Base-by-base conservation (phyloP, 2,113 vertebrate species). In the Haemorhous mexicanus region DNA sequence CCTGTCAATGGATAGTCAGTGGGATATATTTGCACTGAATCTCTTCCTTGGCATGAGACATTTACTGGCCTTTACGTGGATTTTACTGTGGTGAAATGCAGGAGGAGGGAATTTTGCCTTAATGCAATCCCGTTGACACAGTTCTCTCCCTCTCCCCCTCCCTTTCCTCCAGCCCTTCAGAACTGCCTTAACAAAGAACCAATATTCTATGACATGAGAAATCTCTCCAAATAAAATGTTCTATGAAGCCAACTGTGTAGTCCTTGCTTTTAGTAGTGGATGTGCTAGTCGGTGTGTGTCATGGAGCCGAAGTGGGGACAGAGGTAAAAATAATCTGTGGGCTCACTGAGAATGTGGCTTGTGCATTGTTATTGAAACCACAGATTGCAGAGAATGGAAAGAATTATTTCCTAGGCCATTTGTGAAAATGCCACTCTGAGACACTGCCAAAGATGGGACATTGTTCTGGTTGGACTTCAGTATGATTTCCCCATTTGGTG, bases 191-290 rank as follows among this genome's bases (percentile, higher is more conserved):
- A 97, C 62, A 47, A 87, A 87, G 81, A 97, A 92, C 69, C 59
- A 90, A 79, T 93, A 93, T 84, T 92, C 67, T 87, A 9, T 47
- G n/a, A 92, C 4, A 7, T 76, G 46, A 66, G 22, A 90, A 43
- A 15, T 75, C 9, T 94, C 90, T 97, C 69, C 68, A 89, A 98
- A 97, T 98, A 98, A 97, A 98, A 66, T 61, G 61, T 95, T 96
- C 93, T 89, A 49, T 81, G n/a, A 93, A 95, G 93, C 88, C 90
- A 92, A 93, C 84, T 26, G 32, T 47, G 61, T 69, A 44, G 32
- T 67, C 52, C 58, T 88, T 92, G 16, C 5, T 90, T 94, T 64
- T 14, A 79, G 27, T n/a, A 46, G 58, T 47, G 59, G 10, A 33
- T n/a, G 26, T 75, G 61, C 43, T 76, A 50, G n/a, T 18, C 1